Percentiles rank a stretch among this genome's conserved stretches.
phyloP scores from a whole-genome alignment of 2,797 vertebrate genomes.

The Halcyon smyrnensis region DNA sequence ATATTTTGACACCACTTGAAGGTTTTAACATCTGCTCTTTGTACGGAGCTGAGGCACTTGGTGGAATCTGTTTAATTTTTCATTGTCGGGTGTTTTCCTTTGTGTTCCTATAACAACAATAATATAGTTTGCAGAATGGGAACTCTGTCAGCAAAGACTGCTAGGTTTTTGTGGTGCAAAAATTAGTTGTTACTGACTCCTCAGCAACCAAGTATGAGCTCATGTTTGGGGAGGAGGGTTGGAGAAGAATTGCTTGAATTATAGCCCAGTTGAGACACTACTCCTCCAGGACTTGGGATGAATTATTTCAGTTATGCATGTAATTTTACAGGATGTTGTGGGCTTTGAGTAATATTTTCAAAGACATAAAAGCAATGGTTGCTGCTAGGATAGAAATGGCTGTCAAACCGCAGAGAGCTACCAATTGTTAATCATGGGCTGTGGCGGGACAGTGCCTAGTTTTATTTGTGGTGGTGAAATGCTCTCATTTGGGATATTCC shows the following conservation, averaged over 20 bases:
- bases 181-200: background rate
- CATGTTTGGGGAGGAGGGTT: background rate
- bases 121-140: background rate
- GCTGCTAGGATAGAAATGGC: background rate
- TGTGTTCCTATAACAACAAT: constrained; percentile 7
- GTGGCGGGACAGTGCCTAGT: background rate
- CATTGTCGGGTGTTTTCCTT: constrained; percentile 26
- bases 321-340: background rate
- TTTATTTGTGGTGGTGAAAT: background rate
- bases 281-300: background rate
- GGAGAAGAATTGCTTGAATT: background rate
- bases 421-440: background rate
- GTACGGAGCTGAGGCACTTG: background rate
- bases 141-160: constrained; percentile 31
- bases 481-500: background rate
- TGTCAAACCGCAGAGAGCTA: background rate
- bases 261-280: background rate
- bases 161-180: constrained; percentile 19
- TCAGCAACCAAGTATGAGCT: background rate
- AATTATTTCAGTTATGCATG: background rate
- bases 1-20: constrained; percentile 33
- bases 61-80: constrained; percentile 39
- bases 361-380: background rate
- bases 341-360: background rate
- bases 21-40: constrained; percentile 55